Base-by-base conservation (phyloP, 2,113 vertebrate genomes). In the Uropsilus gracilis region DNA sequence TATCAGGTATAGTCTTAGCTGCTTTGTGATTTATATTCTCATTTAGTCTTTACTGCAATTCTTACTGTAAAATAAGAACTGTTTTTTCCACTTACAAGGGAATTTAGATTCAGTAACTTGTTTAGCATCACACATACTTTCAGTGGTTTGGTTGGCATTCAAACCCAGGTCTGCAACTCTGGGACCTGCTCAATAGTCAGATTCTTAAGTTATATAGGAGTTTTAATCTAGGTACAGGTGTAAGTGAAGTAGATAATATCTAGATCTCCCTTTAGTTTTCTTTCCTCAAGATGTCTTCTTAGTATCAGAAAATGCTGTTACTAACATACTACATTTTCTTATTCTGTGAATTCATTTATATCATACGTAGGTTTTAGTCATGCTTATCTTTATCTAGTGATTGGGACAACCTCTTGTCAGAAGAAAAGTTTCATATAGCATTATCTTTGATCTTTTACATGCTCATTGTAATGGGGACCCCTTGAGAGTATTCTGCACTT, bases 11-110 rank as follows among this genome's bases (percentile, higher is more conserved):
- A 80, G n/a, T 80, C 66, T 63, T 44, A 44, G 68, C 83, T 68
- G 24, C n/a, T 90, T 90, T 64, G n/a, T 85, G 89, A 71, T 85
- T 95, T 92, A 94, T 71, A 71, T 82, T 91, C 87, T 94, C 50
- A 81, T 85, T 96, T 89, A 76, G 37, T 44, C 28, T 93, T 73
- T 72, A 90, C 42, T 55, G n/a, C 61, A 50, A 8, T 55, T 92
- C 63, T n/a, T n/a, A n/a, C n/a, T 89, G 61, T 73, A 80, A 81
- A 87, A 46, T 78, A 63, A 81, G 63, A 87, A 72, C 72, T 78
- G 3, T 50, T 76, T 81, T 44, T 92, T 82, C 68, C 37, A 82
- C 28, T 77, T 95, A 46, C 1, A 73, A 86, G 73, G 53, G 81
- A 92, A 87, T 37, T 42, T 24, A 92, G 48, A 32, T 71, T 55